Conservation (phyloP, 2,797 vertebrate genomes). For the Dermochelys coriacea region DNA sequence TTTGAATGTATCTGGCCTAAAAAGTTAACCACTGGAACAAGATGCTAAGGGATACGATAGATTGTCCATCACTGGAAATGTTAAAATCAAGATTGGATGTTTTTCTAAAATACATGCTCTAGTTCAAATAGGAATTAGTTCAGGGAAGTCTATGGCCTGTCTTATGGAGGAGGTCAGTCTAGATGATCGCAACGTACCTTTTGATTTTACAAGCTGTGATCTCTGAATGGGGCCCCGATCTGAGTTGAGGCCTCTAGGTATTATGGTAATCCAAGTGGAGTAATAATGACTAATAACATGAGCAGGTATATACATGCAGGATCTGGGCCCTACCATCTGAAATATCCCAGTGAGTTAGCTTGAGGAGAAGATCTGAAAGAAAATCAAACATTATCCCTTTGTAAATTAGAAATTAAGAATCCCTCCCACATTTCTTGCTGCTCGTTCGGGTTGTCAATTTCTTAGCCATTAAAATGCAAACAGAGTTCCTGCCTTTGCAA, state of each 20-base stretch:
- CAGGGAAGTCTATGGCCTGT: background rate
- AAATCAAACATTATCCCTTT: background rate
- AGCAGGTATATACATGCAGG: background rate
- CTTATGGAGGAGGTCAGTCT: background rate
- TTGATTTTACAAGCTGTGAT: background rate
- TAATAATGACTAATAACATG: accelerated
- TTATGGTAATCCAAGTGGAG: background rate
- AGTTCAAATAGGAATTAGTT: background rate
- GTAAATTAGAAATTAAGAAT: background rate
- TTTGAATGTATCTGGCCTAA: background rate
- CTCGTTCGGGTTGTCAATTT: slow-evolving; percentile 50
- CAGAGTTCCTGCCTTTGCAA: slow-evolving; percentile 55
- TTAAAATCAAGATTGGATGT: background rate
- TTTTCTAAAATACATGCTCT: background rate
- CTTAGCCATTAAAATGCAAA: slow-evolving; percentile 35
- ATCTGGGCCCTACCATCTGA: background rate
- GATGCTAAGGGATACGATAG: background rate
- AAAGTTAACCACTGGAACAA: background rate
- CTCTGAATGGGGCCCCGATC: background rate
- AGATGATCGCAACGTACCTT: background rate
- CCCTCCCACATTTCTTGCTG: slow-evolving; percentile 42
- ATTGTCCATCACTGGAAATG: background rate
- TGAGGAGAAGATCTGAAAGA: background rate
- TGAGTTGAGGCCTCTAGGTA: accelerated
- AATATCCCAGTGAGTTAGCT: background rate